A percentile compares a stretch with the other conserved stretches of the same genome.
phyloP scores from a whole-genome alignment of 2,888 invertebrate genomes.

The Andrena flavipes region DNA sequence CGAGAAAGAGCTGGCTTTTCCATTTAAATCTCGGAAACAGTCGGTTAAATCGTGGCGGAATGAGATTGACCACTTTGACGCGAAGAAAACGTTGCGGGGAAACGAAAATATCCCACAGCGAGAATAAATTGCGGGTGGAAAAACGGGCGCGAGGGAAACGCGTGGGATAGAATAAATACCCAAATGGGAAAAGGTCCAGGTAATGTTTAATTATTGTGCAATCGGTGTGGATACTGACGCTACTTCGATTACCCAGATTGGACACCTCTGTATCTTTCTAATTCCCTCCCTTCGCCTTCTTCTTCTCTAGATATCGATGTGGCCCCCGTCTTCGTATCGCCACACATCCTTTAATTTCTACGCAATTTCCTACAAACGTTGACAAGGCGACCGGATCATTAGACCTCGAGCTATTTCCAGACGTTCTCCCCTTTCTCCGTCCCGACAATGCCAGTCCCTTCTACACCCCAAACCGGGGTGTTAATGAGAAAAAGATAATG shows the following conservation, averaged over 20 bases:
- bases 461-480: slow-evolving; percentile 11
- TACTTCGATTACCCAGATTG: not conserved
- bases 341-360: slow-evolving; percentile 7
- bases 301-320: slow-evolving; percentile 68
- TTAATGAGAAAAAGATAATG: slow-evolving; percentile 37
- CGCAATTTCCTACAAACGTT: slow-evolving; percentile 18
- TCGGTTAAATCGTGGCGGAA: slow-evolving; percentile 33
- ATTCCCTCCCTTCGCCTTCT: not conserved
- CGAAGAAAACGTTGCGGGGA: not conserved
- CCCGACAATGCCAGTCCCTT: not conserved
- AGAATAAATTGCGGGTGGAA: slow-evolving; percentile 15
- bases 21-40: slow-evolving; percentile 36
- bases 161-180: not conserved
- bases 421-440: too few species aligned
- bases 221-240: not conserved
- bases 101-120: slow-evolving; percentile 29
- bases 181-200: not conserved
- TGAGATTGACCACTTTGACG: slow-evolving; percentile 13
- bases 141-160: not conserved
- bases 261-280: not conserved
- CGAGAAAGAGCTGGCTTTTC: slow-evolving; percentile 15
- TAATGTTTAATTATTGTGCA: not conserved
- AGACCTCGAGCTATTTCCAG: not conserved
- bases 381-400: slow-evolving; percentile 1
- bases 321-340: slow-evolving; percentile 25